phyloP scores from a whole-genome alignment of 2,888 invertebrate species.

The Hemicrepidius hirtus region DNA sequence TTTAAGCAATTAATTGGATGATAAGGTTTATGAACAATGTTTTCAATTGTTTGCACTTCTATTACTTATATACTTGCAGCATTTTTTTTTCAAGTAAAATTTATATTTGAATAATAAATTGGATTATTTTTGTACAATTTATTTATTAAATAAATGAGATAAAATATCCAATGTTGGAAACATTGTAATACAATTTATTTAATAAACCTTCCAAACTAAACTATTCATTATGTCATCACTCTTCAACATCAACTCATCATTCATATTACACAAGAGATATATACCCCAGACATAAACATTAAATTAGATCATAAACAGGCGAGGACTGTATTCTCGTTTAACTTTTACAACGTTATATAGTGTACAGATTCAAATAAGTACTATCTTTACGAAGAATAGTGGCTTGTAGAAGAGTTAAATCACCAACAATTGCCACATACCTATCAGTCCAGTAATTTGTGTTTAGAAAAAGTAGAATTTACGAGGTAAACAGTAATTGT shows the following conservation, averaged over 20 bases:
- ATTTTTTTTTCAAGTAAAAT: no score
- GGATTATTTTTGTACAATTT: no score
- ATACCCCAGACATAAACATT: constrained; percentile 12
- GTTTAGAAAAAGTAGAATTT: constrained; percentile 43
- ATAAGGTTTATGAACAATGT: constrained; percentile 13
- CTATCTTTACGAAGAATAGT: constrained; percentile 16
- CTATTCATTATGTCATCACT: neutral
- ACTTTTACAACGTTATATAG: constrained; percentile 12
- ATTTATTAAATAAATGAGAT: no score
- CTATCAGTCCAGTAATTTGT: constrained; percentile 38
- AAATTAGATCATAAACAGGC: constrained; percentile 10
- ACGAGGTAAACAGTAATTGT: constrained; percentile 41
- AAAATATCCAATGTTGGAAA: no score
- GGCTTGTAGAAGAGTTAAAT: constrained; percentile 22
- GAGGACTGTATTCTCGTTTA: neutral
- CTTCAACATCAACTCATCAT: no score
- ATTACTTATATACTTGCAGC: no score
- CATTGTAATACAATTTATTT: neutral
- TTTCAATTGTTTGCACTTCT: no score
- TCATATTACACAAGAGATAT: no score
- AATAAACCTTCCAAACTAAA: neutral
- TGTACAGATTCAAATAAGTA: constrained; percentile 3
- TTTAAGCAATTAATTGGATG: neutral
- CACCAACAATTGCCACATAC: constrained; percentile 29
- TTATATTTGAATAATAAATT: no score